A percentile compares a stretch with the other conserved stretches of the same genome.
phyloP scores from a whole-genome alignment of 2,113 vertebrate species.

The Entomyzon cyanotis region DNA sequence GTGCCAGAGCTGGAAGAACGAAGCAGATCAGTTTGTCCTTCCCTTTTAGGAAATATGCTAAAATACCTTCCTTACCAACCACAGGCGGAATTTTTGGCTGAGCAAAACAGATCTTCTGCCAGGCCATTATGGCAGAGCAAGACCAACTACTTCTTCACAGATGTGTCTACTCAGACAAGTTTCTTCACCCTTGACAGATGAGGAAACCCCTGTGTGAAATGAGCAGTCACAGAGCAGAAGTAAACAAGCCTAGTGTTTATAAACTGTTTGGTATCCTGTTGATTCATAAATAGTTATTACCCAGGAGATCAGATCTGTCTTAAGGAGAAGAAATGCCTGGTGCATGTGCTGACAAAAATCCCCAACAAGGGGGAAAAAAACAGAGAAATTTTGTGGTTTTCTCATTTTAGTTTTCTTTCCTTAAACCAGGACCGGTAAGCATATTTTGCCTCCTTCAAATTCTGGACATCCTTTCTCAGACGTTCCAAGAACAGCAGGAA shows the following conservation, averaged over 20 bases:
- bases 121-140: not conserved
- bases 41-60: not conserved
- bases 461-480: not conserved
- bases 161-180: not conserved
- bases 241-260: slow-evolving; percentile 41
- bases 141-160: not conserved
- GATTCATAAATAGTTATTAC: slow-evolving; percentile 34
- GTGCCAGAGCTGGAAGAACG: not conserved
- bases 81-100: not conserved
- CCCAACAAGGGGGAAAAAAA: not conserved
- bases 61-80: not conserved
- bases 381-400: not conserved
- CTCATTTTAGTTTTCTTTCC: not conserved
- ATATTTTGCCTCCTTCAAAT: not conserved
- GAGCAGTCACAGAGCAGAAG: not conserved
- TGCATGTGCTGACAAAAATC: not conserved
- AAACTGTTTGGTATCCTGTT: slow-evolving; percentile 15
- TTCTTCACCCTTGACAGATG: not conserved
- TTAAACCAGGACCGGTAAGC: not conserved
- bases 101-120: not conserved
- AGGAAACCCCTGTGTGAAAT: slow-evolving; percentile 32
- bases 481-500: not conserved
- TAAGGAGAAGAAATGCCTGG: slow-evolving; percentile 9
- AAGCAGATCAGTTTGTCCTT: not conserved
- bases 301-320: not conserved